A percentile compares a stretch with the other conserved stretches of the same genome.
Evolutionary conservation across 2,797 vertebrate genomes (phyloP).

Genomic region (Pseudochirops cupreus): DNA sequence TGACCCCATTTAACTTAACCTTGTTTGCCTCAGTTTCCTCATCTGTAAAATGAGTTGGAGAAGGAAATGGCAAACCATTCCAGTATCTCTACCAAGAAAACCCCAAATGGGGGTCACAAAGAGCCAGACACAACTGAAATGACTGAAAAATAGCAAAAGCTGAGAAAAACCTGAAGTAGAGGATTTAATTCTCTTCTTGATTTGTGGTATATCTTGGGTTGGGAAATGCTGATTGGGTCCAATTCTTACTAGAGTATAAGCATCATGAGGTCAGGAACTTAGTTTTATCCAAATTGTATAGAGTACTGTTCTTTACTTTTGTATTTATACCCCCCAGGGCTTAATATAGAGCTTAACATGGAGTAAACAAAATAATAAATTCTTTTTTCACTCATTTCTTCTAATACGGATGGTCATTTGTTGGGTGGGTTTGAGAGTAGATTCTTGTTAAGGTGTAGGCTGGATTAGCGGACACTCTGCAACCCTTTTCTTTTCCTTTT

Average conservation of each 20-base stretch:
- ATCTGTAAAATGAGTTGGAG: not conserved
- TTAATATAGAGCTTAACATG: not conserved
- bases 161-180: not conserved
- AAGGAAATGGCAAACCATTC: not conserved
- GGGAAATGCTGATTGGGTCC: not conserved
- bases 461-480: too few species aligned
- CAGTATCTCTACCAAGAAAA: too few species aligned
- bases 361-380: not conserved
- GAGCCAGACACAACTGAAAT: not conserved
- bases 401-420: too few species aligned
- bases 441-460: too few species aligned
- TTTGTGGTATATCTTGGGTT: not conserved
- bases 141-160: not conserved
- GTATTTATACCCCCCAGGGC: not conserved
- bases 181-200: not conserved
- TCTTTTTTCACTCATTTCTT: not conserved
- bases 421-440: too few species aligned
- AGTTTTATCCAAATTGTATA: not conserved
- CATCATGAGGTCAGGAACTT: not conserved
- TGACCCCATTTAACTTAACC: not conserved
- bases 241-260: not conserved
- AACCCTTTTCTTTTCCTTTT: too few species aligned
- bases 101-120: not conserved
- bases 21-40: not conserved
- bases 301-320: not conserved